Percentiles rank a stretch among this genome's conserved stretches.
Evolutionary conservation across 2,888 invertebrate genomes (phyloP).

Genomic region (Pediacus dermestoides): DNA sequence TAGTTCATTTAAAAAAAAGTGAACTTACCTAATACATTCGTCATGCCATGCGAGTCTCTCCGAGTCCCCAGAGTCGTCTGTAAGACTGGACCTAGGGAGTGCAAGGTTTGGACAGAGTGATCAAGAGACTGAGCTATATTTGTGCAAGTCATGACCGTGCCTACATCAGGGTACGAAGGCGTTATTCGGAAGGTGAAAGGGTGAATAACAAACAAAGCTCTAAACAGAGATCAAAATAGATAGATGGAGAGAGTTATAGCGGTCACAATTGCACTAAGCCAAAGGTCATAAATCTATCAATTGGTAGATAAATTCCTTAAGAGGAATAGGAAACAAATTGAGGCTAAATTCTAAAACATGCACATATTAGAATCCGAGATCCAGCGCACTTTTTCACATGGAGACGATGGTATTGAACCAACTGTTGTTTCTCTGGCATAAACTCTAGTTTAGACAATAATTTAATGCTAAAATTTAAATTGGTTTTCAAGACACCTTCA

Average conservation of each 20-base stretch:
- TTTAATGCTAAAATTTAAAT: no score
- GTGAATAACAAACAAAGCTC: conserved; percentile 29
- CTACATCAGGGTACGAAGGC: conserved; percentile 16
- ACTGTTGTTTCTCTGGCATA: no score
- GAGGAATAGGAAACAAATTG: no score
- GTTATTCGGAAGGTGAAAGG: conserved; percentile 19
- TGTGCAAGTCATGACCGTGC: conserved; percentile 40
- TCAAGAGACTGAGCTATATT: conserved; percentile 36
- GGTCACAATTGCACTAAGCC: conserved; percentile 34
- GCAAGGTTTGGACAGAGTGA: conserved; percentile 49
- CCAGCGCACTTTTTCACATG: no score
- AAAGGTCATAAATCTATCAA: no score
- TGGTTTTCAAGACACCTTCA: no score
- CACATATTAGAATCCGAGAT: no score
- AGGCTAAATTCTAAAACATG: no score
- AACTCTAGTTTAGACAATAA: no score
- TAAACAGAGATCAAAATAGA: conserved; percentile 22
- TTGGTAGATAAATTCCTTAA: no score
- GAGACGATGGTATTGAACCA: no score
- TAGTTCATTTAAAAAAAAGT: conserved; percentile 13
- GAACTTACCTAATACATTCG: conserved; percentile 64
- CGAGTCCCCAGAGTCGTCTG: conserved; percentile 48
- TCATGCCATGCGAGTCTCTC: conserved; percentile 60
- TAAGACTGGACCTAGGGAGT: conserved; percentile 50
- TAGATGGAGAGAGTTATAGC: conserved; percentile 20